phyloP scores from a whole-genome alignment of 2,888 invertebrate species.

The Lapara coniferarum region DNA sequence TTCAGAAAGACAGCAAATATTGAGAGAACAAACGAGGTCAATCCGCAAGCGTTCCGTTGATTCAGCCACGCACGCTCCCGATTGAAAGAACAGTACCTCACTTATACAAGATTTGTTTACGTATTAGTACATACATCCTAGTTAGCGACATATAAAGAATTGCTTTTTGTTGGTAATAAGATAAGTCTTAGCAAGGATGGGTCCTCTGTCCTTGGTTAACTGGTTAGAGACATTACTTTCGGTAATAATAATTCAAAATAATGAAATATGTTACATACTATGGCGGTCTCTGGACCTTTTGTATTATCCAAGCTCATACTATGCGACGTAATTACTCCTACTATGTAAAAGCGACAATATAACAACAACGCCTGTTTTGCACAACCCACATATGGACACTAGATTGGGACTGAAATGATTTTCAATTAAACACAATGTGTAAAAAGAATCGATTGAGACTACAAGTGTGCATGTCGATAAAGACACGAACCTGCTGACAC shows the following conservation, averaged over 20 bases:
- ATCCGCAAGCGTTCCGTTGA: conserved; percentile 25
- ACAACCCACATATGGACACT: not conserved
- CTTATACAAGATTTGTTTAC: conserved; percentile 8
- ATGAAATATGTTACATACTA: too few relatives aligned
- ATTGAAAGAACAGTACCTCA: conserved; percentile 9
- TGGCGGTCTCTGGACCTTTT: too few relatives aligned
- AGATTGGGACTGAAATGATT: conserved; percentile 5
- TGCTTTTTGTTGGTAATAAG: not conserved
- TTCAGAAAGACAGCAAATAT: conserved; percentile 29
- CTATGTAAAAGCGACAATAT: too few relatives aligned
- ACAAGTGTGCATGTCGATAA: conserved; percentile 49
- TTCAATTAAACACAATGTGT: conserved; percentile 15
- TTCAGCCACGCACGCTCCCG: conserved; percentile 20
- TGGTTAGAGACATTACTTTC: too few relatives aligned
- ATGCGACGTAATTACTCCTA: too few relatives aligned
- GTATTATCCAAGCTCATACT: too few relatives aligned
- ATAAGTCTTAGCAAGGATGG: not conserved
- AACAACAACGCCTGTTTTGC: too few relatives aligned
- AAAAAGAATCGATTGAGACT: conserved; percentile 23
- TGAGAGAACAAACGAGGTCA: conserved; percentile 31
- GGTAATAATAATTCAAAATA: too few relatives aligned
- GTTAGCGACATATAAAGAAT: not conserved
- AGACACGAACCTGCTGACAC: conserved; percentile 52
- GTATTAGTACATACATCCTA: not conserved
- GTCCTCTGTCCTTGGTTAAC: too few relatives aligned